Base-by-base conservation (phyloP, 1,140 invertebrate genomes). In the Drosophila ambigua region DNA sequence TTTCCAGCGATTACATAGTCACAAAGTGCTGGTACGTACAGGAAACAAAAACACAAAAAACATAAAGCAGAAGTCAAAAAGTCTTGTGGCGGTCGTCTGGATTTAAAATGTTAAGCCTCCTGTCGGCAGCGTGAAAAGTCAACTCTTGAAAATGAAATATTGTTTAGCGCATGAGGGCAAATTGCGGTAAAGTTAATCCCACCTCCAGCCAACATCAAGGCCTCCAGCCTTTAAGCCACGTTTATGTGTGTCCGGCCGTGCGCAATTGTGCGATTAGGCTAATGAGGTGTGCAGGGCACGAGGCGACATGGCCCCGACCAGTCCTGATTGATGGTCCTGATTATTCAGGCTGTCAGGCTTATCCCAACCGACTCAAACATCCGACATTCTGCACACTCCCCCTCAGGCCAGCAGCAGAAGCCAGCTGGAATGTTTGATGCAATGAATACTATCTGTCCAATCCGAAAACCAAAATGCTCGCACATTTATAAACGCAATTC, bases 181-280 rank as follows among this genome's bases (percentile, higher is more conserved):
- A 85, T 85, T 69, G 50, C 55, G 51, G 72, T 72, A 52, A 43
- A 48, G 55, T 62, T 72, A 61, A 63, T 13, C 53, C 67, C 73
- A 44, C n/a, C 24, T n/a, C 35, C 20, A 8, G 15, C 44, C 39
- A 24, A 43, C 28, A 20, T 2, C 24, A 2, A 9, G 11, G 31
- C 7, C 4, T 2, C 41, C 20, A 20, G 20, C 20, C 15, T 15
- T 35, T 51, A 49, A 41, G 48, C 50, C 78, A 26, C 50, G 43
- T 57, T 59, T 54, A 52, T 68, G 45, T 35, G 57, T 61, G 64
- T 39, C 52, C 82, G 78, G 79, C 72, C 80, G 80, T 84, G 80
- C 81, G 82, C 82, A 77, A 84, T 88, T 77, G 82, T 75, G 68
- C 78, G 77, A 85, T 85, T 85, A 85, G 82, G 61, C 83, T 87